Base-by-base conservation (phyloP, 2,888 invertebrate species). In the Sminthurides aquaticus region DNA sequence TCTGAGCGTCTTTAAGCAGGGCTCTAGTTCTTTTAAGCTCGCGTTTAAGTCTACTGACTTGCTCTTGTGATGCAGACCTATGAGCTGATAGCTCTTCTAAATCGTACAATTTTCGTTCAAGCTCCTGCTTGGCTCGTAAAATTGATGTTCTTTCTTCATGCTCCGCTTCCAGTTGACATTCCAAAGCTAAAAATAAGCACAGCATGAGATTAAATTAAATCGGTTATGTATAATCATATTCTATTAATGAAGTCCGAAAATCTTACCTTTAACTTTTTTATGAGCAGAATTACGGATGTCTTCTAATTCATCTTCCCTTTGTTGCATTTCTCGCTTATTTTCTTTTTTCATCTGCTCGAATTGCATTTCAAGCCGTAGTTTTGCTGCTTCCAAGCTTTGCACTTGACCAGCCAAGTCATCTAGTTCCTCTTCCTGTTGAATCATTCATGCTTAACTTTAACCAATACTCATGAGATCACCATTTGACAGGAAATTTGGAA, bases 351-450 rank as follows among this genome's bases (percentile, higher is more conserved):
- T 87, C 74, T 93, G 92, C 78, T 97, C 96, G 73, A 94, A 79
- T 54, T 88, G 84, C 96, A 97, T 96, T 80, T 97, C 95, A 71
- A 97, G 81, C 1, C 95, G 85, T 27, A 96, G 82, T 79, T 95
- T 96, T 1, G 92, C 90, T 79, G 94, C 94, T 78, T 96, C 94
- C 76, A 97, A 80, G 75, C 95, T 82, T 80, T 90, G 85, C 76
- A 91, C 88, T 80, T 91, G 90, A 2, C 93, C 95, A 2, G 95
- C 94, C 77, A 95, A 84, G 77, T 98, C 97, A 77, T 97, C 97
- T 60, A 97, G 81, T 78, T 97, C 97, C 78, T 97, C 96, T 77
- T 96, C 96, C 80, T 79, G 28, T n/a, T n/a, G n/a, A n/a, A n/a
- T n/a, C n/a, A n/a, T n/a, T n/a, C n/a, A n/a, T n/a, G n/a, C n/a